These are phyloP conservation scores for Drosophila micromelanica DNA, from an alignment of 1,140 invertebrate species.

Conservation along the genomic window DNA sequence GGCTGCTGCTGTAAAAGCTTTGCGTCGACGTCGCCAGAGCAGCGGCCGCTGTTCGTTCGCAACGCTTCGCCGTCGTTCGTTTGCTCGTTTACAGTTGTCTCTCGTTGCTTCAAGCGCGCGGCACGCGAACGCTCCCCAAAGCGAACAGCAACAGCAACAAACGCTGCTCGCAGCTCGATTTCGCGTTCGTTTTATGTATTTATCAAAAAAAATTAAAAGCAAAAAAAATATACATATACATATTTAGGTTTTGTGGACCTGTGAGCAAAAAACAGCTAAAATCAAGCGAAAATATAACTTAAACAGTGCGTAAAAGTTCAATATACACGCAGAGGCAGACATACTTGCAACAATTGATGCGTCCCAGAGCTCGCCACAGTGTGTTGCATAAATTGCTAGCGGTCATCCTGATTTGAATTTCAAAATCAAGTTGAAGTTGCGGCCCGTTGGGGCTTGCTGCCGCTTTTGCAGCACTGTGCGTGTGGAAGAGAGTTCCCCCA, in stretches of 20 bases:
- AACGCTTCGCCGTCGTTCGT: constrained; percentile 65
- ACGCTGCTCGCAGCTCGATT: constrained; percentile 30
- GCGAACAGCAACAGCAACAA: constrained; percentile 35
- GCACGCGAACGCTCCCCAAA: constrained; percentile 66
- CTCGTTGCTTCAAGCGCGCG: constrained; percentile 77
- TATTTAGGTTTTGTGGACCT: not conserved
- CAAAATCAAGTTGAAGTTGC: constrained; percentile 59
- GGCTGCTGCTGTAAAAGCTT: constrained; percentile 66
- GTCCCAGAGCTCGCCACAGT: constrained; percentile 26
- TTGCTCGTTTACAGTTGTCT: constrained; percentile 72
- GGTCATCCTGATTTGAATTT: constrained; percentile 74
- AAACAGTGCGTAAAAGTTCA: constrained; percentile 57
- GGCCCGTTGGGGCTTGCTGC: constrained; percentile 11
- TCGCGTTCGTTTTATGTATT: constrained; percentile 58
- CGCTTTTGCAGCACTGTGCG: constrained; percentile 4
- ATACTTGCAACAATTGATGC: constrained; percentile 47
- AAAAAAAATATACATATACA: not conserved
- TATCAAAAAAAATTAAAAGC: constrained; percentile 19
- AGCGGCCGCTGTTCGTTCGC: constrained; percentile 60
- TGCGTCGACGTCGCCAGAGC: constrained; percentile 45
- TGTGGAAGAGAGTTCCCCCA: constrained; percentile 33
- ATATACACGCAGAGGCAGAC: constrained; percentile 8
- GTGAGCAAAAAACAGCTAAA: constrained; percentile 1
- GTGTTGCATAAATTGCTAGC: constrained; percentile 74
- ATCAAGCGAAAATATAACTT: constrained; percentile 17